A percentile compares a stretch with the other conserved stretches of the same genome.
Conservation (phyloP, 2,113 vertebrate species). For the Zosterops pallidus region DNA sequence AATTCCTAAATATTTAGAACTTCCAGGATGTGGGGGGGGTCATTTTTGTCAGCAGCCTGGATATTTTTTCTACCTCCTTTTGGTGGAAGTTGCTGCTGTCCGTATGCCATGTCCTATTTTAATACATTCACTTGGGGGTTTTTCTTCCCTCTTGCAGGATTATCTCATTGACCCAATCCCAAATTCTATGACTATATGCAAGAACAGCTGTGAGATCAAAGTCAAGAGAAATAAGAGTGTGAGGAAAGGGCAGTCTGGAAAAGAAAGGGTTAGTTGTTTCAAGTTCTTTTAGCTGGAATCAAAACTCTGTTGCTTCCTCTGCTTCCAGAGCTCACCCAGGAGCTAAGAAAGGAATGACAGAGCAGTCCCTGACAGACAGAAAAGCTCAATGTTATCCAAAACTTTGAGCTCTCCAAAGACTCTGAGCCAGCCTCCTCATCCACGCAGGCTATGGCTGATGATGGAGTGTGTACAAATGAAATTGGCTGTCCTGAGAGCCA, state of each 20-base stretch:
- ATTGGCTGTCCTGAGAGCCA: neutral
- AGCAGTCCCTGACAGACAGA: neutral
- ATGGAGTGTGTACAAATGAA: neutral
- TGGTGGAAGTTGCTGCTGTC: neutral
- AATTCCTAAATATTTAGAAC: neutral
- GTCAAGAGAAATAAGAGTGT: neutral
- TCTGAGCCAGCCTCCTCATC: neutral
- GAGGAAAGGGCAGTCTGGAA: neutral
- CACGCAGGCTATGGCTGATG: neutral
- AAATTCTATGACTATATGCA: neutral
- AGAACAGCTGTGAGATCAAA: neutral
- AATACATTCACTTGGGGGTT: neutral
- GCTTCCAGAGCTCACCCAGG: neutral
- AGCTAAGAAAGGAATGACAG: neutral
- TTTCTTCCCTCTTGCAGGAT: neutral
- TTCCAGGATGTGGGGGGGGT: accelerated
- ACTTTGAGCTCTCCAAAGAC: neutral
- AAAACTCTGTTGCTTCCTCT: neutral
- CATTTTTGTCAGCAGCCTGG: neutral
- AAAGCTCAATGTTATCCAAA: neutral
- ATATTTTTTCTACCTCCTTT: neutral
- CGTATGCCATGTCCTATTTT: neutral
- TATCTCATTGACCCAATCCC: neutral
- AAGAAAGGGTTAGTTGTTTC: neutral
- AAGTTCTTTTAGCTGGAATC: neutral